Conservation (phyloP, 2,113 vertebrate species). For the Pomatostomus ruficeps region DNA sequence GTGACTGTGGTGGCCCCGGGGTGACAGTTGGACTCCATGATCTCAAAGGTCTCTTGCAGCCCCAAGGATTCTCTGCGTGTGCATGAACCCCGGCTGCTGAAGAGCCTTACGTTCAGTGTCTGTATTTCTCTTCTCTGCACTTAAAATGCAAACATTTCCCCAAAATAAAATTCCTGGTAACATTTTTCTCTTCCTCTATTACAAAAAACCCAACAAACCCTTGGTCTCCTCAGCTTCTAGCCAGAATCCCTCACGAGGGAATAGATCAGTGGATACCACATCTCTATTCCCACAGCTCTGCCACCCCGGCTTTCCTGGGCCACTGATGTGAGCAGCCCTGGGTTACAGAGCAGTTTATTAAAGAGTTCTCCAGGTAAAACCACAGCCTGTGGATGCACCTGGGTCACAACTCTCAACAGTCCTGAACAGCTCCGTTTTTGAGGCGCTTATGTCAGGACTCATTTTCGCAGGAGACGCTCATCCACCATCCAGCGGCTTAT, state of each 20-base stretch:
- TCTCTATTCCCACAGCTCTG: neutral
- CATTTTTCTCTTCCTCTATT: neutral
- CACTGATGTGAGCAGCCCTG: neutral
- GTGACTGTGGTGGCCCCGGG: neutral
- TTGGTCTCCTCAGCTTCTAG: neutral
- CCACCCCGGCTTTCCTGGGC: neutral
- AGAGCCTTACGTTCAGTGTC: neutral
- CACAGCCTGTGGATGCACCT: neutral
- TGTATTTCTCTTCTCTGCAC: neutral
- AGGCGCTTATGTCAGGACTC: neutral
- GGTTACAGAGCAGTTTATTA: neutral
- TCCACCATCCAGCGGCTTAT: neutral
- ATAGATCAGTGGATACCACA: neutral
- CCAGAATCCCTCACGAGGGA: neutral
- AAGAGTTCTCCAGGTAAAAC: neutral
- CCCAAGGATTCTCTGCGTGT: neutral
- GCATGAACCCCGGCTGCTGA: neutral
- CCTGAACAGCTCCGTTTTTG: neutral
- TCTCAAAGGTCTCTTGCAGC: neutral
- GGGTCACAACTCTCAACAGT: neutral
- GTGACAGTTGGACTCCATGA: accelerated
- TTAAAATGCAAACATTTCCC: neutral
- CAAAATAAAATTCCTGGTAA: neutral
- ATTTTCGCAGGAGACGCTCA: neutral
- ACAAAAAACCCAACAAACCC: neutral